Evolutionary conservation across 2,797 vertebrate genomes (phyloP), one percentile per base, ranked within the genome.

Genomic region (Eupleurogrammus muticus): DNA sequence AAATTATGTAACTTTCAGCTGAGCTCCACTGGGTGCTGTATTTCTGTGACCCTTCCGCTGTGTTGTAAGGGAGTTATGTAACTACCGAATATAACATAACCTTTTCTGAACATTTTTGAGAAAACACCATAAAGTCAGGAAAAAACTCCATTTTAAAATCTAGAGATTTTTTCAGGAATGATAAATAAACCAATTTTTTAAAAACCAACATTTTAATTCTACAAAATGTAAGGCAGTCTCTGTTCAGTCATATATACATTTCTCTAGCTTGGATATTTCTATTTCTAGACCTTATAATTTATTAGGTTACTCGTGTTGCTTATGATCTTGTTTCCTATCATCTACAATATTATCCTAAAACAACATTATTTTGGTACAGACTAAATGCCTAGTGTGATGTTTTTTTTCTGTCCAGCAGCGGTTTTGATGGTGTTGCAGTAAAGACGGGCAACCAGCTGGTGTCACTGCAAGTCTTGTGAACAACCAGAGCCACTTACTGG

Each of bases 381-480:
- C 9, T 23, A 50, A 61, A 9, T 52, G 28, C 28, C 6, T 28
- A 23, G n/a, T 66, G 19, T 46, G 6, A 53, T n/a, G 14, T 53
- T 58, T 66, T 5, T 40, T 57, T n/a, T 23, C 54, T 9, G 49
- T 55, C 50, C 11, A 49, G 64, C 49, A 60, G 55, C 57, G 62
- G 42, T 62, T 65, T 53, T 70, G 9, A 28, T 5, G 19, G 5
- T 17, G 53, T 28, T 89, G 90, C 68, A 90, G 82, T 89, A 52
- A 36, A 24, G 23, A 13, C 42, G 28, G 64, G 11, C 57, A 34
- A 66, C 91, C 94, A 93, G 69, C 20, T 62, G 92, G 89, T 91
- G 94, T 89, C 91, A 86, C 88, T 93, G 82, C 68, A 89, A 66
- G 87, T 82, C 93, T 83, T 77, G 13, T 51, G 57, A 86, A 88